Percentiles rank a stretch among this genome's conserved stretches.
phyloP scores from a whole-genome alignment of 1,140 invertebrate genomes.

The Drosophila nebulosa region DNA sequence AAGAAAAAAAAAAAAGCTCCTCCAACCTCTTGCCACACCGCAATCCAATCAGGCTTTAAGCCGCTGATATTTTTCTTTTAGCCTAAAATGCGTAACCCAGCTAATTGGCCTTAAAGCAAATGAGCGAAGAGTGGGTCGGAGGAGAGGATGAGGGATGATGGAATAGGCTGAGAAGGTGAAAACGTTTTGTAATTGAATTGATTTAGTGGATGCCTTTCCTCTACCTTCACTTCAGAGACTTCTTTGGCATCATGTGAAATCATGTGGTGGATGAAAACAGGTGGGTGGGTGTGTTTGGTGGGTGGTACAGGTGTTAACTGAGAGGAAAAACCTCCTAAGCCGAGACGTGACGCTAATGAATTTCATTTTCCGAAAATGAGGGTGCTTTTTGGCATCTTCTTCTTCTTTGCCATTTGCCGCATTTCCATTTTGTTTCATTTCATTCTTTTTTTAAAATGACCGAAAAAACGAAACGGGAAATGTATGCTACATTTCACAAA shows the following conservation, averaged over 20 bases:
- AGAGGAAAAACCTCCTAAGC: background rate
- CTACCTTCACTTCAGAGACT: constrained; percentile 4
- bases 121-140: background rate
- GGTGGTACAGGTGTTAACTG: constrained; percentile 36
- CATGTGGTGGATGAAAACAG: constrained; percentile 13
- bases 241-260: background rate
- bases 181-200: constrained; percentile 70
- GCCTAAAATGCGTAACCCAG: constrained; percentile 34
- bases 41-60: constrained; percentile 73
- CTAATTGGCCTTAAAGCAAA: constrained; percentile 41
- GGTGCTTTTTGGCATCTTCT: constrained; percentile 8
- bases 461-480: background rate
- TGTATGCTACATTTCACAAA: constrained; percentile 39
- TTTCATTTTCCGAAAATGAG: constrained; percentile 24
- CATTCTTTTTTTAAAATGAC: background rate
- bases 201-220: constrained; percentile 53
- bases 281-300: background rate
- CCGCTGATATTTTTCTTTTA: constrained; percentile 48
- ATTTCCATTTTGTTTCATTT: background rate
- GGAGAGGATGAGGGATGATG: background rate
- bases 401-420: background rate
- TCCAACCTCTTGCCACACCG: constrained; percentile 15
- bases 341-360: constrained; percentile 48
- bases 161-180: no score
- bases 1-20: constrained; percentile 28